phyloP scores from a whole-genome alignment of 2,113 vertebrate species.

The Tetrax tetrax region DNA sequence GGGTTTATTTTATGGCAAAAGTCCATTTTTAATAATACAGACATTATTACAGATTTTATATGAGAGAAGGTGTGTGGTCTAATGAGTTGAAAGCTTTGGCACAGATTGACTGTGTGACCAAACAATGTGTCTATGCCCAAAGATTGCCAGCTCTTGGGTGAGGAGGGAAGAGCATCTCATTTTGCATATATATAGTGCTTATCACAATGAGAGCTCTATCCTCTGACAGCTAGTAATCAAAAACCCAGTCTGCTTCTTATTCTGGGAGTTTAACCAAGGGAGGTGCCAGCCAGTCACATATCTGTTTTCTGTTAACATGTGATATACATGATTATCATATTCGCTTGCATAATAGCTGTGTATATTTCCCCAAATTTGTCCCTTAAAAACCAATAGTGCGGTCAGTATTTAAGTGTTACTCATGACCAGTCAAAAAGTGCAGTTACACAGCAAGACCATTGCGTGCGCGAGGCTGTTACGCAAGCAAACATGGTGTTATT shows the following conservation, averaged over 20 bases:
- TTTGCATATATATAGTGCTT: not conserved
- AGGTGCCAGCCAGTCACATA: not conserved
- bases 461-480: not conserved
- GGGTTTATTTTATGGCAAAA: constrained; percentile 45
- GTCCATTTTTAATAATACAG: constrained; percentile 63
- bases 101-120: not conserved
- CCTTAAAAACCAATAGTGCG: not conserved
- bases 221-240: not conserved
- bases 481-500: not conserved
- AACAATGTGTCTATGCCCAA: not conserved
- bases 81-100: constrained; percentile 28
- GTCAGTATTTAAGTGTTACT: not conserved
- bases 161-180: not conserved
- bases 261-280: not conserved
- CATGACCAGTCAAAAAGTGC: not conserved
- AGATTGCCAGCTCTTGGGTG: not conserved
- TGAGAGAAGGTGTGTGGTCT: constrained; percentile 40
- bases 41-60: constrained; percentile 41
- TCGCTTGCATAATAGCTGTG: not conserved
- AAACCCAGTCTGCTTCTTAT: not conserved
- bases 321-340: not conserved
- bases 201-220: not conserved
- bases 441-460: not conserved
- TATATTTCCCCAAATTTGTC: not conserved
- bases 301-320: constrained; percentile 18